A percentile compares a stretch with the other conserved stretches of the same genome.
Evolutionary conservation across 2,113 vertebrate genomes (phyloP).

Genomic region (Nannobrachium achirus): DNA sequence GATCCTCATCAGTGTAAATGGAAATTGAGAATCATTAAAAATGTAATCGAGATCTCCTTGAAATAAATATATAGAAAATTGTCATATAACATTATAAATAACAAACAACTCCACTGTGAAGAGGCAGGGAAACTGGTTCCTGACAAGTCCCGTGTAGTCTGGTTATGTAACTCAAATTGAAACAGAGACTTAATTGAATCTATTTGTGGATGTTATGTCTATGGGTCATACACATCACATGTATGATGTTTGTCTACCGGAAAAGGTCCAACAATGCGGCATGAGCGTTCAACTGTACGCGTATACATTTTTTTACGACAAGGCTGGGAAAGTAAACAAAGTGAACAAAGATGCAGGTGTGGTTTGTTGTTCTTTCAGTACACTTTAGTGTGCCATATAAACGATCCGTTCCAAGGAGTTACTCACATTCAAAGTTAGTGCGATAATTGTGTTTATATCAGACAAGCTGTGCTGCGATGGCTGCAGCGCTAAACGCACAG

Average conservation of each 20-base stretch:
- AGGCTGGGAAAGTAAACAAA: slow-evolving; percentile 11
- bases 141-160: slow-evolving; percentile 47
- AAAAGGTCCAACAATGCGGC: background rate
- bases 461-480: slow-evolving; percentile 40
- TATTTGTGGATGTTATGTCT: slow-evolving; percentile 4
- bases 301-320: slow-evolving; percentile 28
- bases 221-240: background rate
- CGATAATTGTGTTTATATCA: slow-evolving; percentile 56
- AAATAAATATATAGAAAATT: slow-evolving; percentile 46
- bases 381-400: slow-evolving; percentile 32
- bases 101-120: slow-evolving; percentile 54
- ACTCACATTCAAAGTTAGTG: slow-evolving; percentile 35
- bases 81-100: slow-evolving; percentile 60
- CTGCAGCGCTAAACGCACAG: slow-evolving; percentile 33
- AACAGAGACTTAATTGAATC: slow-evolving; percentile 19
- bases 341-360: no score
- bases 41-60: slow-evolving; percentile 16
- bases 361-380: slow-evolving; percentile 31
- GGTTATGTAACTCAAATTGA: slow-evolving; percentile 51
- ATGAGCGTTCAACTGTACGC: slow-evolving; percentile 8
- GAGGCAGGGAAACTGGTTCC: slow-evolving; percentile 60
- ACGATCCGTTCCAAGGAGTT: slow-evolving; percentile 16
- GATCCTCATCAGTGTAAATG: slow-evolving; percentile 23
- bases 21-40: background rate
- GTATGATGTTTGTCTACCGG: slow-evolving; percentile 10